A percentile compares a stretch with the other conserved stretches of the same genome.
Evolutionary conservation across 2,888 invertebrate species (phyloP).

Genomic region (Ellobium chinense): DNA sequence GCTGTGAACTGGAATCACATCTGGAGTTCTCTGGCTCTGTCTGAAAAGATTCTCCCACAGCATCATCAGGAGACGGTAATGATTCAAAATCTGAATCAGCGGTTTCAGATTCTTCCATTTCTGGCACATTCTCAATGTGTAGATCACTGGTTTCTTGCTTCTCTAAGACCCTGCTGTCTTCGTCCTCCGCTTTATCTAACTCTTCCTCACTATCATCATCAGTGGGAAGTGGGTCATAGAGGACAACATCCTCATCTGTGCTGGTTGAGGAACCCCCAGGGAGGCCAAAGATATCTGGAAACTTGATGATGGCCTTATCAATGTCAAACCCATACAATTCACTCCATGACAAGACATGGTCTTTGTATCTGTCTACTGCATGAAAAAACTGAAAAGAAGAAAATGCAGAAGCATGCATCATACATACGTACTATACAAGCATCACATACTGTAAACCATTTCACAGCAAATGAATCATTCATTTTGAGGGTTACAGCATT

Average conservation of each 20-base stretch:
- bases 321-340: slow-evolving; percentile 50
- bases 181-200: not conserved
- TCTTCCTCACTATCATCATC: not conserved
- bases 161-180: not conserved
- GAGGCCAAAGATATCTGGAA: slow-evolving; percentile 44
- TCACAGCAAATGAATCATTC: too few species aligned
- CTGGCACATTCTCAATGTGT: not conserved
- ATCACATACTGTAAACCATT: too few species aligned
- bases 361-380: slow-evolving; percentile 43
- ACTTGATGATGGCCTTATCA: slow-evolving; percentile 41
- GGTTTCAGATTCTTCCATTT: not conserved
- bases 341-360: slow-evolving; percentile 45
- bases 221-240: slow-evolving; percentile 10
- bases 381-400: slow-evolving; percentile 43
- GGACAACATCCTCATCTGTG: slow-evolving; percentile 5
- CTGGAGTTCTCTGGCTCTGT: not conserved
- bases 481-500: too few species aligned
- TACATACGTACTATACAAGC: not conserved
- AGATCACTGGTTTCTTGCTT: not conserved
- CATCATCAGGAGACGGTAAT: slow-evolving; percentile 2
- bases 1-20: not conserved
- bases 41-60: not conserved
- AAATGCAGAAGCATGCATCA: not conserved
- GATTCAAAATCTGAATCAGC: not conserved
- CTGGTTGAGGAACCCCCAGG: not conserved